Conservation (phyloP, 2,113 vertebrate species). For the Bubo scandiacus region DNA sequence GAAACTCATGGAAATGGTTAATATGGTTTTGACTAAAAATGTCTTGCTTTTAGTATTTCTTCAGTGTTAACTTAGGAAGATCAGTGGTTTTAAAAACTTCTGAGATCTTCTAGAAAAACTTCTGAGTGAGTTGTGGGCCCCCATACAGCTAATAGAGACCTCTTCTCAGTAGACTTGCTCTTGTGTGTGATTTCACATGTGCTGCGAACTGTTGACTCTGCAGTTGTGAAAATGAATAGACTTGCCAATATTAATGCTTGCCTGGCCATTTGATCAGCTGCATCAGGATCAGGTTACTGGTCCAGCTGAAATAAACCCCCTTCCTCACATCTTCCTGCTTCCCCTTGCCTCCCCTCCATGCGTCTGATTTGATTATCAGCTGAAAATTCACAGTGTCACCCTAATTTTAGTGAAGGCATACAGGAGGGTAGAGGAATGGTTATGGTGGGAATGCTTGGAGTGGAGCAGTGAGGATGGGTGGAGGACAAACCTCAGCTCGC, state of each 20-base stretch:
- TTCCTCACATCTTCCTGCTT: neutral
- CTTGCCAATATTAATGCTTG: neutral
- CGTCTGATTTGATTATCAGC: neutral
- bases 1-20: neutral
- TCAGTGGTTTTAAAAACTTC: neutral
- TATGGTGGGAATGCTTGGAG: neutral
- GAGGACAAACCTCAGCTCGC: neutral
- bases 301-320: neutral
- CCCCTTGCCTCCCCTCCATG: neutral
- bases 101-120: neutral
- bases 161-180: neutral
- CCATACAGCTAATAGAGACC: neutral
- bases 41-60: neutral
- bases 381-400: neutral
- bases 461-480: rapidly evolving
- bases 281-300: neutral
- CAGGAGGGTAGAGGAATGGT: neutral
- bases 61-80: neutral
- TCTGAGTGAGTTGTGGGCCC: neutral
- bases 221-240: neutral
- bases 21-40: neutral
- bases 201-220: neutral
- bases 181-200: neutral
- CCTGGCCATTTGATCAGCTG: neutral
- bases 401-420: neutral